Percentiles rank a stretch among this genome's conserved stretches.
Evolutionary conservation across 2,888 invertebrate species (phyloP).

Genomic region (Callosobruchus maculatus): DNA sequence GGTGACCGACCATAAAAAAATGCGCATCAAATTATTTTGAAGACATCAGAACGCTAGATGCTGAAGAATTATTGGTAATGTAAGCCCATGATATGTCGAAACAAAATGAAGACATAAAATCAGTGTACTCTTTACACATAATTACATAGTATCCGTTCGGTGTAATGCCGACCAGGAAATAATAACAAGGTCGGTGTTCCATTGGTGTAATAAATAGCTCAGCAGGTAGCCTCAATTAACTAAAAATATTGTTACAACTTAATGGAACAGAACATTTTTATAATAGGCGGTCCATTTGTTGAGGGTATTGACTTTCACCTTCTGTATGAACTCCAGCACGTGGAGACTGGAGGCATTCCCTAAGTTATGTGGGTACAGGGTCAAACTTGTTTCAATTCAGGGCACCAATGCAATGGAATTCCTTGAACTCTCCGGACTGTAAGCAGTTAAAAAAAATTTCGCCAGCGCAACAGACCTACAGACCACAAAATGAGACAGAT

Average conservation of each 20-base stretch:
- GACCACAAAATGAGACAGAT: too few relatives aligned
- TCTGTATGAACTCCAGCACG: not conserved
- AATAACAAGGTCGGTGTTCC: not conserved
- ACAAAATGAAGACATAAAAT: not conserved
- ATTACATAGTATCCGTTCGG: not conserved
- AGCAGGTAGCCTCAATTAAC: not conserved
- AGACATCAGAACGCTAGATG: too few relatives aligned
- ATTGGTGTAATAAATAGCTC: not conserved
- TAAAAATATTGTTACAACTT: not conserved
- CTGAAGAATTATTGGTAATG: not conserved
- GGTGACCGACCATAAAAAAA: too few relatives aligned
- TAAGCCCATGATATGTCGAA: not conserved
- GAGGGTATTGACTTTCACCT: not conserved
- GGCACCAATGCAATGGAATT: too few relatives aligned
- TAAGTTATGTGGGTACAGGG: not conserved
- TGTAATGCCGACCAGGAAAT: not conserved
- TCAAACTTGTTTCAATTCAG: not conserved
- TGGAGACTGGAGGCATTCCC: not conserved
- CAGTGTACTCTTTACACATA: not conserved
- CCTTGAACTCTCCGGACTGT: too few relatives aligned
- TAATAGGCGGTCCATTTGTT: not conserved
- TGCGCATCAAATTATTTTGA: too few relatives aligned
- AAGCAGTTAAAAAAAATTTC: too few relatives aligned
- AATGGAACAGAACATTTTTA: not conserved
- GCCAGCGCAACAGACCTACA: too few relatives aligned